A percentile compares a stretch with the other conserved stretches of the same genome.
Conservation (phyloP, 1,140 invertebrate species). For the Acarapis woodi region DNA sequence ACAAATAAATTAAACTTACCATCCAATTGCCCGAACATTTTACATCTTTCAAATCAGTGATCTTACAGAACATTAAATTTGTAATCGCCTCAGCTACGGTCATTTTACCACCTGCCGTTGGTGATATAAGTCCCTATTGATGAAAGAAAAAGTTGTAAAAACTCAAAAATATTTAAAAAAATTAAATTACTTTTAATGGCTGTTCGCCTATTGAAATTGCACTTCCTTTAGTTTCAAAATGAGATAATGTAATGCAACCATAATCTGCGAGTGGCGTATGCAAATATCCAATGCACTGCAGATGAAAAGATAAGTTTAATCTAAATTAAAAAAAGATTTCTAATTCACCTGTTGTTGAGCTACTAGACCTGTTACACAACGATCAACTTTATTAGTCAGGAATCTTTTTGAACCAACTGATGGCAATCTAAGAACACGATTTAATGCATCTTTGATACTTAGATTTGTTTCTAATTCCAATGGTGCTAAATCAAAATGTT, state of each 20-base stretch:
- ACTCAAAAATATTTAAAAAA: too few relatives aligned
- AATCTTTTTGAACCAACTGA: slow-evolving; percentile 81
- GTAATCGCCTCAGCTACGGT: slow-evolving; percentile 72
- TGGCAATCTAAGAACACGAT: slow-evolving; percentile 53
- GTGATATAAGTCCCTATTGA: slow-evolving; percentile 46
- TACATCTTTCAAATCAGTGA: slow-evolving; percentile 28
- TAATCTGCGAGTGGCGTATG: slow-evolving; percentile 84
- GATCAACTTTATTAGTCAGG: slow-evolving; percentile 74
- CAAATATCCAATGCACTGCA: slow-evolving; percentile 84
- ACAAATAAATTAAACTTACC: too few relatives aligned
- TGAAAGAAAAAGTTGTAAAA: too few relatives aligned
- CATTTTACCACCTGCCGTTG: slow-evolving; percentile 58
- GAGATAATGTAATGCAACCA: slow-evolving; percentile 56
- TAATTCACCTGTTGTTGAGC: background rate
- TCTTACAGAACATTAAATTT: slow-evolving; percentile 51
- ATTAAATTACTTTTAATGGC: slow-evolving; percentile 81
- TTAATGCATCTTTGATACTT: slow-evolving; percentile 18
- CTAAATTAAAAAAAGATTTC: background rate
- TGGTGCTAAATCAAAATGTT: slow-evolving; percentile 4
- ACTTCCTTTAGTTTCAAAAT: slow-evolving; percentile 30
- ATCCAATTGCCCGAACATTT: slow-evolving; percentile 98
- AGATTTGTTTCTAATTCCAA: slow-evolving; percentile 1
- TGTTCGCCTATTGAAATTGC: slow-evolving; percentile 88
- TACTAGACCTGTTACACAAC: slow-evolving; percentile 74
- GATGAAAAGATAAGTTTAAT: slow-evolving; percentile 26